These are phyloP conservation scores for Prionchulus punctatus DNA, from an alignment of 2,888 invertebrate species.

Conservation along the genomic window DNA sequence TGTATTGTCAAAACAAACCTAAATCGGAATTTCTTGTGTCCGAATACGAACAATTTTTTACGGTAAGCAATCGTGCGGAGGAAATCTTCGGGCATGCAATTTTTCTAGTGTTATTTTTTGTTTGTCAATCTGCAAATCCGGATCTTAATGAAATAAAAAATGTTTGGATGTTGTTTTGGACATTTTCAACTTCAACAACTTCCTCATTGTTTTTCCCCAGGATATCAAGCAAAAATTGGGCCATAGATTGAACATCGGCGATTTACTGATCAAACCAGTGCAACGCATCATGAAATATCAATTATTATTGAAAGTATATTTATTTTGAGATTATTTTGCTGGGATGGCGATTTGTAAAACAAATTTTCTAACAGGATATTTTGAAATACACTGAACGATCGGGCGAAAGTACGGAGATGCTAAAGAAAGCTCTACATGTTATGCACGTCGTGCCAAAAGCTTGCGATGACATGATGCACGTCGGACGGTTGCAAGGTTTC, in stretches of 20 bases:
- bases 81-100: too few relatives aligned
- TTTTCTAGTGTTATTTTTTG: too few relatives aligned
- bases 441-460: conserved; percentile 82
- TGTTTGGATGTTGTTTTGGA: too few relatives aligned
- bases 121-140: too few relatives aligned
- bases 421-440: conserved; percentile 60
- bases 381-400: conserved; percentile 75
- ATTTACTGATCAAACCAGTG: conserved; percentile 91
- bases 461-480: conserved; percentile 98
- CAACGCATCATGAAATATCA: conserved; percentile 97
- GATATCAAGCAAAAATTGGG: conserved; percentile 77
- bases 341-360: too few relatives aligned
- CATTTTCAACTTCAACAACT: too few relatives aligned
- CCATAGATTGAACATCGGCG: conserved; percentile 78
- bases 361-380: conserved; percentile 50
- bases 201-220: conserved; percentile 36
- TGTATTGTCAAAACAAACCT: conserved; percentile 96
- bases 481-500: conserved; percentile 86
- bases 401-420: conserved; percentile 56
- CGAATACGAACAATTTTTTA: conserved; percentile 19
- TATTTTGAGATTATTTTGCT: background rate
- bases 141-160: too few relatives aligned
- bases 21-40: conserved; percentile 86
- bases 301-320: conserved; percentile 51
- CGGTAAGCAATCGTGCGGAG: background rate